A percentile compares a stretch with the other conserved stretches of the same genome.
Conservation (phyloP, 23 tunicate species). For the Diplosoma virens region DNA sequence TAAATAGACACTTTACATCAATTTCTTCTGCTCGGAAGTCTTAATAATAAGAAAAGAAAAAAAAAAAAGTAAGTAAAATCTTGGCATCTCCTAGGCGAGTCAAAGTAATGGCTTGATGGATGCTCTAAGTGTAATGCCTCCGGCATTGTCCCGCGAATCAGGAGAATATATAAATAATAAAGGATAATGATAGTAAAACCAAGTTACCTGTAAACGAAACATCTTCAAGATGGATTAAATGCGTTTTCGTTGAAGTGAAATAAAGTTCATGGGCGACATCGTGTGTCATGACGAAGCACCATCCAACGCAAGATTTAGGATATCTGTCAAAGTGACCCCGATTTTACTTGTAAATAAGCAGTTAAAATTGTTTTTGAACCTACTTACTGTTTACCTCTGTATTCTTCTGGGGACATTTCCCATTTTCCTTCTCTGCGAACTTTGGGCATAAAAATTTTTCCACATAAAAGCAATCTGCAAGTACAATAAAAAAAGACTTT, state of each 20-base stretch:
- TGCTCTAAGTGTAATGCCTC: no score
- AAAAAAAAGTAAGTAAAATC: not conserved
- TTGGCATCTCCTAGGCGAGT: not conserved
- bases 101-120: no score
- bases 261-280: slow-evolving; percentile 59
- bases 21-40: no score
- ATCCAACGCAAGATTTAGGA: slow-evolving; percentile 89
- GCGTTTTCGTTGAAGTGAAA: slow-evolving; percentile 62
- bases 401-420: slow-evolving; percentile 72
- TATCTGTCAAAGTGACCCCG: slow-evolving; percentile 65
- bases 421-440: slow-evolving; percentile 98
- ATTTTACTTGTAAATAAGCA: not conserved
- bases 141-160: no score
- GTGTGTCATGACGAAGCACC: slow-evolving; percentile 86
- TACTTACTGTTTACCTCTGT: slow-evolving; percentile 64
- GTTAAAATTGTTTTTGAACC: not conserved
- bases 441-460: slow-evolving; percentile 72
- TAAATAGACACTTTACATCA: no score
- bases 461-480: slow-evolving; percentile 60
- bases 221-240: slow-evolving; percentile 80
- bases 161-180: no score
- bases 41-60: no score
- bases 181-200: not conserved
- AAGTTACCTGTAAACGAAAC: slow-evolving; percentile 83
- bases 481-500: no score